Evolutionary conservation across 2,797 vertebrate genomes (phyloP).

Genomic region (Nothura maculosa): DNA sequence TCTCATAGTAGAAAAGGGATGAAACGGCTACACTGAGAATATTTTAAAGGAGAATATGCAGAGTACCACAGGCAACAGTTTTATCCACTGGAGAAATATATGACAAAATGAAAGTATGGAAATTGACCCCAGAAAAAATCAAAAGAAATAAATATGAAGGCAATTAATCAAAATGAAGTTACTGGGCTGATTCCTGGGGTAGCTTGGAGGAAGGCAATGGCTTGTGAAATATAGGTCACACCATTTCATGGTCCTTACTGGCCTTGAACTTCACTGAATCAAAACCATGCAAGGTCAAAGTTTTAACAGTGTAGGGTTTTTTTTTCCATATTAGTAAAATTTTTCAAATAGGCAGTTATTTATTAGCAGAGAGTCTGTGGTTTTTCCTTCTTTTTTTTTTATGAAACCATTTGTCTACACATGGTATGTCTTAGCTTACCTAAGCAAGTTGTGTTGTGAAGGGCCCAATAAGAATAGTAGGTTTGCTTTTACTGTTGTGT

Average conservation of each 20-base stretch:
- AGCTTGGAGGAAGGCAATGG: not conserved
- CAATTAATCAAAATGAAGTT: not conserved
- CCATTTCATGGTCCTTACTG: not conserved
- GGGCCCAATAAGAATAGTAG: not conserved
- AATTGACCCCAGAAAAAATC: not conserved
- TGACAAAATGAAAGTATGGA: not conserved
- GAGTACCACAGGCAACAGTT: not conserved
- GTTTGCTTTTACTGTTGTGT: not conserved
- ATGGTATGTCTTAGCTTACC: not conserved
- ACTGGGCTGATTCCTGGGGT: not conserved
- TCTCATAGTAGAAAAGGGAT: not conserved
- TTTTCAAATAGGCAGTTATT: not conserved
- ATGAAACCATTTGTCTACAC: not conserved
- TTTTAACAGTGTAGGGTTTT: not conserved
- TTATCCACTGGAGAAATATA: not conserved
- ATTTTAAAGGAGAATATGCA: not conserved
- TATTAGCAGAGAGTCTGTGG: not conserved
- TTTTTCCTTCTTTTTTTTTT: not conserved
- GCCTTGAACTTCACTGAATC: not conserved
- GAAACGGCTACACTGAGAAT: not conserved
- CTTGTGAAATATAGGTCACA: not conserved
- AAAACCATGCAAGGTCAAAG: not conserved
- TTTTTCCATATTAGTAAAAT: not conserved
- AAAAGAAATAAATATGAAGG: not conserved
- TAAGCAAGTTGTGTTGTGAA: not conserved